Evolutionary conservation across 2,888 invertebrate genomes (phyloP).

Genomic region (Platycheirus rosarum): DNA sequence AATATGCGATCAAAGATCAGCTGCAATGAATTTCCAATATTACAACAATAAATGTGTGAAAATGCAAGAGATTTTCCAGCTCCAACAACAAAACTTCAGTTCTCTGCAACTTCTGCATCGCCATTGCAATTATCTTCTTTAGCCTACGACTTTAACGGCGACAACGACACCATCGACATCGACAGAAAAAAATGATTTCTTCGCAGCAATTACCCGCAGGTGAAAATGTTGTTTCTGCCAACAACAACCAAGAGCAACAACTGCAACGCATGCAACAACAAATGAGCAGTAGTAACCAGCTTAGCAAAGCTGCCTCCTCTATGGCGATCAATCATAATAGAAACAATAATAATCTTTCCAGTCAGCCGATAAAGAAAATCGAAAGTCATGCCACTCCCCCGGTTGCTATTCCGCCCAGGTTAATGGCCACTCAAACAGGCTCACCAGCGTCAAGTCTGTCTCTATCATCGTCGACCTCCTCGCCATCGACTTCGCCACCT

Average conservation of each 20-base stretch:
- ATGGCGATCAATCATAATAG: conserved; percentile 72
- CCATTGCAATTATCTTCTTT: conserved; percentile 48
- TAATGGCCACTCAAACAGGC: conserved; percentile 76
- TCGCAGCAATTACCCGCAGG: conserved; percentile 56
- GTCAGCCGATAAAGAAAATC: conserved; percentile 65
- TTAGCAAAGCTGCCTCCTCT: conserved; percentile 66
- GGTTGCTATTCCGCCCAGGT: conserved; percentile 77
- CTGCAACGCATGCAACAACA: conserved; percentile 37
- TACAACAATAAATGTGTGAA: conserved; percentile 79
- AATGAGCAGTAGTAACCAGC: conserved; percentile 31
- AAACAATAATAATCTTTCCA: conserved; percentile 33
- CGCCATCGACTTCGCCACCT: conserved; percentile 81
- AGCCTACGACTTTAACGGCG: conserved; percentile 63
- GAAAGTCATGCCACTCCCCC: conserved; percentile 75
- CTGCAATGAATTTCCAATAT: conserved; percentile 62
- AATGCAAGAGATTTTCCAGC: conserved; percentile 76
- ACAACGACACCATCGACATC: conserved; percentile 32
- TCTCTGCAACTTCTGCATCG: conserved; percentile 63
- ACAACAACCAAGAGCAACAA: conserved; percentile 44
- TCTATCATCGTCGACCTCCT: conserved; percentile 80
- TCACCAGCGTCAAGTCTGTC: conserved; percentile 81
- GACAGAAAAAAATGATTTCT: conserved; percentile 68
- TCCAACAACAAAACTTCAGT: conserved; percentile 38
- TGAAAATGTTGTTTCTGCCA: conserved; percentile 60
- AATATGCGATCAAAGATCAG: conserved; percentile 51